Conservation (phyloP, 2,113 vertebrate species). For the Dinomys branickii region DNA sequence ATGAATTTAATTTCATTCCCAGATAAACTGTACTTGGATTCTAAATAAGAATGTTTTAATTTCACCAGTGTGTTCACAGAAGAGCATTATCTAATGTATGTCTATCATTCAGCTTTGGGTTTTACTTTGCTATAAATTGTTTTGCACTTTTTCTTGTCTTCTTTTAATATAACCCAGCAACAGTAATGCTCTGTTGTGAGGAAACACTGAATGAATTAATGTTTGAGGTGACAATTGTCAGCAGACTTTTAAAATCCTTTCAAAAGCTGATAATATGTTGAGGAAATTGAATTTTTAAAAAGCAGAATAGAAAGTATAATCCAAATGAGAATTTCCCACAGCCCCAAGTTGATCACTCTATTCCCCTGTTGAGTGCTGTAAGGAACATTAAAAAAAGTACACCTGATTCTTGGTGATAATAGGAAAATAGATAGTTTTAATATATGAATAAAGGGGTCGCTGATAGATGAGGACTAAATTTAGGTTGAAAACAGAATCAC, state of each 20-base stretch:
- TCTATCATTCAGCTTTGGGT: constrained; percentile 10
- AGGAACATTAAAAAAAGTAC: constrained; percentile 13
- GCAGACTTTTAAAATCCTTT: constrained; percentile 16
- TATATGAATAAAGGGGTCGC: neutral
- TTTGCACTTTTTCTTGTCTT: constrained; percentile 55
- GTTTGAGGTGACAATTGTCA: constrained; percentile 60
- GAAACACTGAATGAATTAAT: constrained; percentile 79
- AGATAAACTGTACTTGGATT: constrained; percentile 21
- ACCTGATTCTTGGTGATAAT: constrained; percentile 24
- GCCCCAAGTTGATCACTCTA: neutral
- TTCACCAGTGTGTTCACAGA: constrained; percentile 34
- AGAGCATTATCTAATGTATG: constrained; percentile 40
- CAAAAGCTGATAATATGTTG: constrained; percentile 50
- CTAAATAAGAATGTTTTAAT: constrained; percentile 57
- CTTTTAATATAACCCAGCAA: constrained; percentile 47
- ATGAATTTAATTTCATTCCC: constrained; percentile 36
- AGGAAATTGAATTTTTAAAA: constrained; percentile 38
- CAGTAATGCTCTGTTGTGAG: constrained; percentile 61
- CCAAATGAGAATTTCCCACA: constrained; percentile 42
- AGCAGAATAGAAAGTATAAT: constrained; percentile 40
- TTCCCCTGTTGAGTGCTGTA: neutral
- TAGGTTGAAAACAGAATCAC: constrained; percentile 7
- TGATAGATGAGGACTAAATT: constrained; percentile 22
- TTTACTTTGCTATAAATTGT: constrained; percentile 69
- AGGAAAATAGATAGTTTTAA: constrained; percentile 39